Evolutionary conservation across 2,888 invertebrate species (phyloP), one percentile per base, ranked within the genome.

Genomic region (Cryptosula pallasiana): DNA sequence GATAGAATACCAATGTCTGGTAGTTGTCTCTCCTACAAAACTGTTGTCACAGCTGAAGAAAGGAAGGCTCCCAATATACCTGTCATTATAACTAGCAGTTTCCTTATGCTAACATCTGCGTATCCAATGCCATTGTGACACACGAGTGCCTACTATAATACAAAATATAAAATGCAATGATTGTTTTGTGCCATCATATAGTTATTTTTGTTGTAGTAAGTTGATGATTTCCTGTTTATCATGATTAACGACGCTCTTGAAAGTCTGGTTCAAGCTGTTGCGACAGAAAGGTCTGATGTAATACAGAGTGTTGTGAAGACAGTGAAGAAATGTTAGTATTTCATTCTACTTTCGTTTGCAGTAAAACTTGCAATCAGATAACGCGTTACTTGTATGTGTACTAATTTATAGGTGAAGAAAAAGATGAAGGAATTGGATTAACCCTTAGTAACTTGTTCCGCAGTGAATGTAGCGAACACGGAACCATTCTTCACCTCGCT

Each of bases 201-300:
- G n/a, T n/a, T n/a, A n/a, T n/a, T n/a, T n/a, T n/a, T n/a, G n/a
- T n/a, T n/a, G n/a, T n/a, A n/a, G n/a, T n/a, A n/a, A n/a, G n/a
- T n/a, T n/a, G n/a, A n/a, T n/a, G 45, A 13, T 45, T 45, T 45
- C 20, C 20, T 20, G 20, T 13, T 5, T 45, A 34, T 25, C 45
- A 74, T 75, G 27, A 74, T 76, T 34, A 72, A 75, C 35, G 76
- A 77, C 71, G 78, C 79, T 74, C 71, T 76, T 5, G 77, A 77
- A 20, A 76, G 79, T 72, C 74, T 88, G 76, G 86, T 87, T 76
- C 84, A 86, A 73, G 88, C 88, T 71, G 87, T 89, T 73, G 86
- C 87, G 76, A 85, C 86, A 75, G 88, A 88, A 69, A 84, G 88
- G 74, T 88, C 88, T 55, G 89, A 89, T 78, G 87, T 89, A 75